Base-by-base conservation (phyloP, 1,140 invertebrate genomes). In the Macrosteles quadrilineatus region DNA sequence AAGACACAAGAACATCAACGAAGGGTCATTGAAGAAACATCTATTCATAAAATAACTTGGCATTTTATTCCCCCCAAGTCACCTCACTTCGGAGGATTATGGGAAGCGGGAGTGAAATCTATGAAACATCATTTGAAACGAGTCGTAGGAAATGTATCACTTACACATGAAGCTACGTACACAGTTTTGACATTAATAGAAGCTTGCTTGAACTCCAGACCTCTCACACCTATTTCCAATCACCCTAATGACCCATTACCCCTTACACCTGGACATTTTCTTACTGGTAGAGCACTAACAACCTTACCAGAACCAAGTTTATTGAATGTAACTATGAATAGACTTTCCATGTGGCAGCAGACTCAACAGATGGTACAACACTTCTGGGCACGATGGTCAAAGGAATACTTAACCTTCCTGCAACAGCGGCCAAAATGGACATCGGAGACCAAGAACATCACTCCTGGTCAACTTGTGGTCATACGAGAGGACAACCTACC, bases 131-230 rank as follows among this genome's bases (percentile, higher is more conserved):
- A 77, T 23, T 25, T 80, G 6, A 43, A 45, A 4, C 36, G 67
- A 1, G 55, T 76, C 0, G 29, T 74, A 1, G 72, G 73, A 6
- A 36, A 71, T 17, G 29, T 4, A 23, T 11, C 50, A 43, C 19
- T 66, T n/a, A 66, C 57, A 29, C 79, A 69, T 65, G 79, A 80
- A 66, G 75, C 80, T 73, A 71, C 79, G 55, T 27, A 47, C n/a
- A 80, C 78, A 4, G 65, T 75, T 4, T 43, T 78, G 11, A 69
- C 59, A 17, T 19, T 75, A 59, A 75, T 79, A 14, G 77, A 80
- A 70, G 75, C 75, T 19, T 69, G 70, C 23, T 32, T 80, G 0
- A 80, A 81, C 69, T 77, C 73, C 0, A 50, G 77, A 17, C 79
- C 71, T 17, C 36, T 74, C 29, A 70, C 50, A 21, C 68, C 73